Conservation (phyloP, 2,797 vertebrate genomes). For the Crax fasciolata region DNA sequence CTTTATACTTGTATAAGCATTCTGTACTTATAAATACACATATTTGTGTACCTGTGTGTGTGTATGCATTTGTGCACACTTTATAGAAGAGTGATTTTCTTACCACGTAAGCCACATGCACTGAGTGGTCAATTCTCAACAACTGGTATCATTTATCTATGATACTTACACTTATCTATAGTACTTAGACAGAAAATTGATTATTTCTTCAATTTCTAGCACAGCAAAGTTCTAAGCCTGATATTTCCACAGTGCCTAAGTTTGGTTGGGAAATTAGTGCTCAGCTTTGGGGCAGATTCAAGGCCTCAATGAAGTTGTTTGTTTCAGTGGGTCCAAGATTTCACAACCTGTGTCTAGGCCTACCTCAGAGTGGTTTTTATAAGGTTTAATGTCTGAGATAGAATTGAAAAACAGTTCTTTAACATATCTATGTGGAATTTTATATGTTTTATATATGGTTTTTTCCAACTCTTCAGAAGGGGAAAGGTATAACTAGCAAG, state of each 20-base stretch:
- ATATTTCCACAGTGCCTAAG: background rate
- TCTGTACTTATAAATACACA: background rate
- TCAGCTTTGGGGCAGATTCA: background rate
- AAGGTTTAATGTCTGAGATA: background rate
- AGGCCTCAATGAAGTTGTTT: background rate
- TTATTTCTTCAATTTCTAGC: background rate
- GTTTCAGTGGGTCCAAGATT: background rate
- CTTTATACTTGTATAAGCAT: background rate
- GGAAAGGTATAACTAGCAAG: background rate
- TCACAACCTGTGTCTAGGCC: background rate
- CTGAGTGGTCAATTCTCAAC: background rate
- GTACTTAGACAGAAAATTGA: background rate
- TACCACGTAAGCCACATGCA: fast-evolving
- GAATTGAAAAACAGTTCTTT: slow-evolving; percentile 31
- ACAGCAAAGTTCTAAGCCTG: background rate
- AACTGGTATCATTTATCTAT: background rate
- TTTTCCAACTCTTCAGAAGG: background rate
- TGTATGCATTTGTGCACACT: background rate
- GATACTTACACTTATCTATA: background rate
- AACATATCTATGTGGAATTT: background rate
- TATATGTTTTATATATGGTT: background rate
- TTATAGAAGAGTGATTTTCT: background rate
- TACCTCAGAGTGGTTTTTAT: background rate
- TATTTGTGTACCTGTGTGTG: background rate
- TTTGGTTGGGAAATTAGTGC: background rate